These are phyloP conservation scores for Tapera naevia DNA, from an alignment of 2,797 vertebrate species.

Conservation along the genomic window DNA sequence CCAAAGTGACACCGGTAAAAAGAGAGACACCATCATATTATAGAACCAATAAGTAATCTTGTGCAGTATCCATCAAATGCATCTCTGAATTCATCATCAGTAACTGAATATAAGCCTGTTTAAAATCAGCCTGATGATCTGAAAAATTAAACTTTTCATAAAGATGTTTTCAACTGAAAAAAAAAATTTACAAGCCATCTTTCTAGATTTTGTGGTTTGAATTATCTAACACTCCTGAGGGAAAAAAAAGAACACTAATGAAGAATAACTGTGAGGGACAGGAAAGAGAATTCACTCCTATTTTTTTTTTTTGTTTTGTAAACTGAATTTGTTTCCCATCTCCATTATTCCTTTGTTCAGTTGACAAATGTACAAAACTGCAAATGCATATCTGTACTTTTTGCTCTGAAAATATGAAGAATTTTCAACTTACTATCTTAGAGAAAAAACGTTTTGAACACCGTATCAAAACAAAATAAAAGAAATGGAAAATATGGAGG, in stretches of 20 bases:
- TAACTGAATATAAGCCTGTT: neutral
- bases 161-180: neutral
- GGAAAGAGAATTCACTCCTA: neutral
- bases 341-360: neutral
- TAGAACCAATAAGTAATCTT: neutral
- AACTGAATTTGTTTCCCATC: neutral
- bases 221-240: neutral
- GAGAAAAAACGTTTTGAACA: neutral
- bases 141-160: neutral
- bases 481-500: rapidly evolving
- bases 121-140: neutral
- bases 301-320: neutral
- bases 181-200: neutral
- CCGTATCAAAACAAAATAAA: neutral
- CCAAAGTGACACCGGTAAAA: neutral
- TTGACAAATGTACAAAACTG: rapidly evolving
- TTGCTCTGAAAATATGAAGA: neutral
- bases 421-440: neutral
- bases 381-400: neutral
- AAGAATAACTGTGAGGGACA: neutral
- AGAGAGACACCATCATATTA: neutral
- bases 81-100: neutral
- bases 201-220: neutral
- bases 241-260: neutral
- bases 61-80: neutral